Evolutionary conservation across 2,797 vertebrate species (phyloP).

Genomic region (Australoheros facetus): DNA sequence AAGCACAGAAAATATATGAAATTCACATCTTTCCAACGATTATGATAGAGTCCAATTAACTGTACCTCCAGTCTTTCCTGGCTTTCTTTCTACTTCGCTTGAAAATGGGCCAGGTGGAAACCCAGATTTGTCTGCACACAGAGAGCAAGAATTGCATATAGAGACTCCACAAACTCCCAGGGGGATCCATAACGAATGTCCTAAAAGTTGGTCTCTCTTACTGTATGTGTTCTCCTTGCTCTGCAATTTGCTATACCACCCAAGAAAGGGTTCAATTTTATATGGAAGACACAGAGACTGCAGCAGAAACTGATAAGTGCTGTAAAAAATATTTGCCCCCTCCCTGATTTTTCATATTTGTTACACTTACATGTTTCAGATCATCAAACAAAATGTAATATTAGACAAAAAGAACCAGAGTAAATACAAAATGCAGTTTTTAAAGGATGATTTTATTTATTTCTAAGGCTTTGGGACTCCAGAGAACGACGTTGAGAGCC

Average conservation of each 20-base stretch:
- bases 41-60: neutral
- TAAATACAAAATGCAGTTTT: too few species aligned
- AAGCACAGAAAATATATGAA: slow-evolving; percentile 5
- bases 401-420: neutral
- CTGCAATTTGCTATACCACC: neutral
- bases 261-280: slow-evolving; percentile 44
- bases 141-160: neutral
- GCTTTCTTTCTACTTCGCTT: slow-evolving; percentile 5
- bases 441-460: neutral
- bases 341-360: neutral
- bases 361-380: neutral
- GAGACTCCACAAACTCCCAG: neutral
- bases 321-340: neutral
- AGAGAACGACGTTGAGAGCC: too few species aligned
- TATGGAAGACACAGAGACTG: neutral
- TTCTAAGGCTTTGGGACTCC: too few species aligned
- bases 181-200: slow-evolving; percentile 13
- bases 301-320: slow-evolving; percentile 2
- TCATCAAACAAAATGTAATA: neutral
- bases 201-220: neutral
- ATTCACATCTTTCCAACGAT: neutral
- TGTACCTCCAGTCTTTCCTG: neutral
- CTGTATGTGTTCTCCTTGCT: slow-evolving; percentile 14
- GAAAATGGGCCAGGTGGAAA: slow-evolving; percentile 58
- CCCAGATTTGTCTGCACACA: slow-evolving; percentile 45